Evolutionary conservation across 1,140 invertebrate genomes (phyloP), one percentile per base, ranked within the genome.

Genomic region (Condylostylus longicornis): DNA sequence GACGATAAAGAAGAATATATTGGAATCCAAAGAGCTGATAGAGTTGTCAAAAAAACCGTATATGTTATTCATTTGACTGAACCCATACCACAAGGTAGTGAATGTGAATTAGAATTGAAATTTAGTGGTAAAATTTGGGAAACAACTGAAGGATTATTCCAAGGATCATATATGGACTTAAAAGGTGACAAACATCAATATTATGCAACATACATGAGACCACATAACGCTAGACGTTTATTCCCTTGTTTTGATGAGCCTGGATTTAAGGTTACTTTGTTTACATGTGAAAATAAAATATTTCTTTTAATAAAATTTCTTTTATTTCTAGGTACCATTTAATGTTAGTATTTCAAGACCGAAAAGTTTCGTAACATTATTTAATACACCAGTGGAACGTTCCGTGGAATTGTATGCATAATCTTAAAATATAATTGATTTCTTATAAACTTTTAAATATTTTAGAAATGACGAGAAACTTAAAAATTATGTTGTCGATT

Each of bases 241-340:
- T 94, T 95, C 56, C 91, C 91, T 1, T 93, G 88, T 53, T 90
- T 93, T 60, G 89, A 96, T 57, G 85, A 94, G 52, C 88, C 90
- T 0, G 69, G 62, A 2, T 74, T 82, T 42, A 95, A 94, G 64
- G 52, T 52, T 38, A 33, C 8, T 13, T 21, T 12, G 0, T 18
- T 21, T 7, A 21, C 8, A 14, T 8, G 3, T 18, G 5, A 4
- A 17, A 25, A 12, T 38, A 27, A 14, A 21, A 36, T 21, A 27
- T 35, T 37, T 10, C 14, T 17, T 30, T 2, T 12, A 31, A 28
- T 20, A 38, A 7, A 14, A 2, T 14, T 9, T 5, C 6, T 30
- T 13, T 33, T 13, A 22, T 17, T 39, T 40, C 18, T 13, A 54
- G 52, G 71, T 74, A 1, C 72, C 71, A 2, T 77, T 81, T 48